Conservation (phyloP, 2,888 invertebrate genomes). For the Epistrophe grossulariae region DNA sequence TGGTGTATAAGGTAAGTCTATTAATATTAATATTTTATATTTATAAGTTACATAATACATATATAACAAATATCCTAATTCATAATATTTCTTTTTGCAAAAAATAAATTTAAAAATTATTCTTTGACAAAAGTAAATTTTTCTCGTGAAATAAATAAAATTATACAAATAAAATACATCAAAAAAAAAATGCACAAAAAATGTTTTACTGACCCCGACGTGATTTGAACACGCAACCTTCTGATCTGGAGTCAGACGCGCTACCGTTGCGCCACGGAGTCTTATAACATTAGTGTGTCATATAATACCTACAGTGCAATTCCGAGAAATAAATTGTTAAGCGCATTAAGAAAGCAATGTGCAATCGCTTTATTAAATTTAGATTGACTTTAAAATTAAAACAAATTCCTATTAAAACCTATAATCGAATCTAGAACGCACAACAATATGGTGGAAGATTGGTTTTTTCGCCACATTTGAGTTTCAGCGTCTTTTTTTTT, state of each 20-base stretch:
- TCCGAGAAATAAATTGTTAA: not conserved
- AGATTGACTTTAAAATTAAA: too few relatives aligned
- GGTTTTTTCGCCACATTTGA: too few relatives aligned
- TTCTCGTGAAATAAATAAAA: too few relatives aligned
- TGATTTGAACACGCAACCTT: slow-evolving; percentile 81
- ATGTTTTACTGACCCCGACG: slow-evolving; percentile 77
- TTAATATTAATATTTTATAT: not conserved
- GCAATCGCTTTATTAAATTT: not conserved
- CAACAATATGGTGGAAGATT: too few relatives aligned
- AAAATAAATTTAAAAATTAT: not conserved
- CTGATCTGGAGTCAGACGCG: slow-evolving; percentile 80
- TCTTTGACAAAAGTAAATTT: too few relatives aligned
- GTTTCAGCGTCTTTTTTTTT: too few relatives aligned
- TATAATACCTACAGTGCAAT: not conserved
- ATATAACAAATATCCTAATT: not conserved
- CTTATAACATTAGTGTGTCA: not conserved
- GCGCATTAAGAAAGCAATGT: not conserved
- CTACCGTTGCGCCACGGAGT: slow-evolving; percentile 81
- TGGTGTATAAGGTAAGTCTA: slow-evolving; percentile 3
- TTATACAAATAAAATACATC: not conserved
- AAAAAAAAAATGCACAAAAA: slow-evolving; percentile 11
- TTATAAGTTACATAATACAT: too few relatives aligned
- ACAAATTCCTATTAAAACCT: too few relatives aligned
- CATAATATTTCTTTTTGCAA: too few relatives aligned
- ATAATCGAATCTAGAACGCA: too few relatives aligned